phyloP scores from a whole-genome alignment of 2,113 vertebrate genomes.

The Stegastes partitus region DNA sequence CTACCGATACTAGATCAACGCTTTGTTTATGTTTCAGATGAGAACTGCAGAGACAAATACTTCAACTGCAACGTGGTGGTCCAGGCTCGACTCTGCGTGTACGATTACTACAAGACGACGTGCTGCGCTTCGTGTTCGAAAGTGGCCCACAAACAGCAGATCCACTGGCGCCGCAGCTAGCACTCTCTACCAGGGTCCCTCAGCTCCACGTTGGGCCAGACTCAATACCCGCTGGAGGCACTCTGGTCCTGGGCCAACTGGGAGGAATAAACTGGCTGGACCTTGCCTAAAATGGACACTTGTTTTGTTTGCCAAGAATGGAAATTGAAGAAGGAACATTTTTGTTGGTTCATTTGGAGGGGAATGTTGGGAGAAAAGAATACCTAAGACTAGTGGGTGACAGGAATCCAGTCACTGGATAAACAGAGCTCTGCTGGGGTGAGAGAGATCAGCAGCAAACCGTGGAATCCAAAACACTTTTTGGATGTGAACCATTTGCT shows the following conservation, averaged over 20 bases:
- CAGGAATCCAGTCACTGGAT: slow-evolving; percentile 34
- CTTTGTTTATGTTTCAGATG: slow-evolving; percentile 85
- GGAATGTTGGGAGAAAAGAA: slow-evolving; percentile 23
- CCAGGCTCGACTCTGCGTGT: slow-evolving; percentile 96
- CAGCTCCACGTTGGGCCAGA: slow-evolving; percentile 30
- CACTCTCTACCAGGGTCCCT: slow-evolving; percentile 36
- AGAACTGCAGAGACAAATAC: slow-evolving; percentile 94
- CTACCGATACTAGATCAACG: neutral
- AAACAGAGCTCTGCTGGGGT: slow-evolving; percentile 4
- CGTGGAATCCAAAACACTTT: slow-evolving; percentile 22
- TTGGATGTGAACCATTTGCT: neutral
- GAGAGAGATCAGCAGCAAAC: slow-evolving; percentile 33
- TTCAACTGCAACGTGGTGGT: slow-evolving; percentile 98
- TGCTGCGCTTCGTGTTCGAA: slow-evolving; percentile 93
- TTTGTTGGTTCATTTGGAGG: slow-evolving; percentile 41
- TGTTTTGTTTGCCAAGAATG: slow-evolving; percentile 40
- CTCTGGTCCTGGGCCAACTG: slow-evolving; percentile 24
- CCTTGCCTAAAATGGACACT: slow-evolving; percentile 40
- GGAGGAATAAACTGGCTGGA: slow-evolving; percentile 24
- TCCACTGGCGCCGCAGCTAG: slow-evolving; percentile 89
- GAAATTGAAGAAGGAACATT: slow-evolving; percentile 52
- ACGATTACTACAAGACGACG: slow-evolving; percentile 93
- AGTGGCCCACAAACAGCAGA: slow-evolving; percentile 82
- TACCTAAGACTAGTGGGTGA: slow-evolving; percentile 24
- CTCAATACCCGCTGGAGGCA: slow-evolving; percentile 31